Conservation (phyloP, 2,797 vertebrate genomes). For the Labeo calbasu region DNA sequence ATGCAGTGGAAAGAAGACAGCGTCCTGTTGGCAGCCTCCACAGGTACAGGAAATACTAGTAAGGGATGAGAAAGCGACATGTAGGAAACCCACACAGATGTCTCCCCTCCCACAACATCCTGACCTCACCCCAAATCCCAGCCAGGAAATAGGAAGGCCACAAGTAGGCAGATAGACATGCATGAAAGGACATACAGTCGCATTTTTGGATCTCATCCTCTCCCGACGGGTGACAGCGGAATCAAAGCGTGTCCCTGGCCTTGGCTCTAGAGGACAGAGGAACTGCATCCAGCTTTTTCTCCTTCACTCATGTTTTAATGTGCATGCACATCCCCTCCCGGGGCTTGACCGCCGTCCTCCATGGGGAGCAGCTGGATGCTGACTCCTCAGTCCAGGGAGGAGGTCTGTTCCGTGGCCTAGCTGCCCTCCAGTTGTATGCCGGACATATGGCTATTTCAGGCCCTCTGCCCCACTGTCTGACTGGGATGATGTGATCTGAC, state of each 20-base stretch:
- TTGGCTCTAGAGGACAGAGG: slow-evolving; percentile 74
- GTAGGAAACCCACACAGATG: slow-evolving; percentile 81
- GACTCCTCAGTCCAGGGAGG: slow-evolving; percentile 73
- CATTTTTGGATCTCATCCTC: slow-evolving; percentile 66
- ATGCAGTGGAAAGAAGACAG: slow-evolving; percentile 70
- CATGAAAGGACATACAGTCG: slow-evolving; percentile 65
- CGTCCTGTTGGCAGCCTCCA: slow-evolving; percentile 74
- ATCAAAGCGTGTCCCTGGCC: slow-evolving; percentile 76
- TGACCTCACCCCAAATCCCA: slow-evolving; percentile 68
- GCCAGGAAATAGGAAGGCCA: slow-evolving; percentile 79
- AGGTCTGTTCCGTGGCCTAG: slow-evolving; percentile 78
- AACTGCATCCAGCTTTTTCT: slow-evolving; percentile 62
- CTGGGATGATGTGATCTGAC: slow-evolving; percentile 55
- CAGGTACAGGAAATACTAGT: slow-evolving; percentile 80
- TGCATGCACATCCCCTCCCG: slow-evolving; percentile 42
- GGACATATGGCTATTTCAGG: slow-evolving; percentile 72
- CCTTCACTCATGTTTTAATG: slow-evolving; percentile 40
- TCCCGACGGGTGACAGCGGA: slow-evolving; percentile 70
- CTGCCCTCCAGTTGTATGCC: slow-evolving; percentile 67
- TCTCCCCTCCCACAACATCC: slow-evolving; percentile 71
- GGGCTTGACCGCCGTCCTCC: slow-evolving; percentile 44
- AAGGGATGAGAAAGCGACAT: slow-evolving; percentile 68
- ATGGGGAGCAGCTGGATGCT: slow-evolving; percentile 57
- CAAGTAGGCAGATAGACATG: slow-evolving; percentile 61
- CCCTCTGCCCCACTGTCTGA: slow-evolving; percentile 57